A percentile compares a stretch with the other conserved stretches of the same genome.
Conservation (phyloP, 2,888 invertebrate species). For the Cremastinae sp. region DNA sequence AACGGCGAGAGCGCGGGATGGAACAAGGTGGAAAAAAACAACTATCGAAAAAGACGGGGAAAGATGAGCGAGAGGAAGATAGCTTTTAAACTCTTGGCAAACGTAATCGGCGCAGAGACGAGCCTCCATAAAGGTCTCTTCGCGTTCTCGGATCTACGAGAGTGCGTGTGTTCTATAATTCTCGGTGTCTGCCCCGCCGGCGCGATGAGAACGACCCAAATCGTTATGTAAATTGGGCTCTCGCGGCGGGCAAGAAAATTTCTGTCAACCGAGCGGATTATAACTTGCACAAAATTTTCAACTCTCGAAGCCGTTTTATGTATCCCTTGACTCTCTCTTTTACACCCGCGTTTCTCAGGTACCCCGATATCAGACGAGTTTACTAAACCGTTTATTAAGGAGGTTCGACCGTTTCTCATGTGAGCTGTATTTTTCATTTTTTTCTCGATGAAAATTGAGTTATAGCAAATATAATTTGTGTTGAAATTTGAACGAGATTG, state of each 20-base stretch:
- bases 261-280: slow-evolving; percentile 56
- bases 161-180: slow-evolving; percentile 28
- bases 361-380: too few species aligned
- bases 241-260: slow-evolving; percentile 65
- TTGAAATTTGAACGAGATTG: too few species aligned
- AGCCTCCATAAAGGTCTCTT: slow-evolving; percentile 37
- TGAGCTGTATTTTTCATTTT: too few species aligned
- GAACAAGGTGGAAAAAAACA: slow-evolving; percentile 1
- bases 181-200: slow-evolving; percentile 10
- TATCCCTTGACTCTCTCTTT: not conserved
- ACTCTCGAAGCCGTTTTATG: not conserved
- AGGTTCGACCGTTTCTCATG: too few species aligned
- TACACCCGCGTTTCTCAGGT: too few species aligned
- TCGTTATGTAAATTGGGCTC: slow-evolving; percentile 71
- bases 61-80: slow-evolving; percentile 17
- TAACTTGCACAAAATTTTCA: slow-evolving; percentile 39
- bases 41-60: slow-evolving; percentile 6
- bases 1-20: slow-evolving; percentile 8
- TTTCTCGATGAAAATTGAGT: too few species aligned
- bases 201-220: slow-evolving; percentile 71
- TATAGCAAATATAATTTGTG: too few species aligned
- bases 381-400: too few species aligned
- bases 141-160: slow-evolving; percentile 27
- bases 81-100: slow-evolving; percentile 54
- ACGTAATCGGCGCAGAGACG: slow-evolving; percentile 44